These are phyloP conservation scores for Rotaria magnacalcarata DNA, from an alignment of 2,888 invertebrate species.

Conservation along the genomic window DNA sequence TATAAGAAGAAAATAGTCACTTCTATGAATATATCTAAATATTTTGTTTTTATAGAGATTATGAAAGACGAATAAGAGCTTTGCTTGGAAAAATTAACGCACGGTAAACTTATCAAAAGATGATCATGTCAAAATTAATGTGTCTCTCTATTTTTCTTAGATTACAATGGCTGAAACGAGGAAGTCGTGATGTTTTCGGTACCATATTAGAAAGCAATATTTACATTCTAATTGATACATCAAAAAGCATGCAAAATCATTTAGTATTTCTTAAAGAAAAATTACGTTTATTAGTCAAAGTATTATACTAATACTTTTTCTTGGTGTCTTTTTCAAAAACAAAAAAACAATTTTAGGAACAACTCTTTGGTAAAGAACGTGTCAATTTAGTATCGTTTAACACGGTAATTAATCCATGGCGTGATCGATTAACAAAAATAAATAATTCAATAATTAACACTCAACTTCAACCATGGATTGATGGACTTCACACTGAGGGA, in stretches of 20 bases:
- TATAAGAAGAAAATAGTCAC: background rate
- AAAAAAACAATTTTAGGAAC: slow-evolving; percentile 52
- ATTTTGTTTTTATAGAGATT: background rate
- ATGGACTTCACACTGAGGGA: slow-evolving; percentile 55
- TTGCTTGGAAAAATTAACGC: background rate
- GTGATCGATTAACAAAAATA: slow-evolving; percentile 56
- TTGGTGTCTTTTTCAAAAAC: background rate
- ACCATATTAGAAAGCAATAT: slow-evolving; percentile 58
- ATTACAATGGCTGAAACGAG: slow-evolving; percentile 58
- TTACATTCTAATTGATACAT: slow-evolving; percentile 58
- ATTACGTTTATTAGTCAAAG: slow-evolving; percentile 58
- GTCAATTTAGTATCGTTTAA: slow-evolving; percentile 58
- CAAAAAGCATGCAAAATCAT: slow-evolving; percentile 57
- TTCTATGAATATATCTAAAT: background rate
- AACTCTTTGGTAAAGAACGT: slow-evolving; percentile 58
- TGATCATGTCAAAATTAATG: background rate
- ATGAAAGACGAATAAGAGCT: slow-evolving; percentile 16
- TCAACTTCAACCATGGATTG: slow-evolving; percentile 54
- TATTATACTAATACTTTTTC: slow-evolving; percentile 45
- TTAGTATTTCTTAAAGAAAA: slow-evolving; percentile 58
- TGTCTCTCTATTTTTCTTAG: slow-evolving; percentile 46
- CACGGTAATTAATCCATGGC: slow-evolving; percentile 54
- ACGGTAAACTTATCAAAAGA: background rate
- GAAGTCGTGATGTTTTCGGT: slow-evolving; percentile 59
- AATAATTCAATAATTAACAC: slow-evolving; percentile 53